phyloP scores from a whole-genome alignment of 2,113 vertebrate genomes.

The Mesitornis unicolor region DNA sequence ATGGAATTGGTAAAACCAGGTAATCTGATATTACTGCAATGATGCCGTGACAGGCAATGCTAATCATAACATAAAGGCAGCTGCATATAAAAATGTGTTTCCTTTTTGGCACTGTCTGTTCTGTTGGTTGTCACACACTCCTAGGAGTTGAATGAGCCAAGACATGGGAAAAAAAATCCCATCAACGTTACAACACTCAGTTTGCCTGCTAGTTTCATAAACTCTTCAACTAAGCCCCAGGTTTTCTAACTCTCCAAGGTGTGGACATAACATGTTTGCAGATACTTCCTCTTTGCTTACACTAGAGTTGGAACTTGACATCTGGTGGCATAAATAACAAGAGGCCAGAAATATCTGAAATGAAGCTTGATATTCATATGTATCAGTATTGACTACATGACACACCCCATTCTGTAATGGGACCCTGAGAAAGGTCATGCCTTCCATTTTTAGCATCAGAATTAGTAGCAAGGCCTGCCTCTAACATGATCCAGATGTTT shows the following conservation, averaged over 20 bases:
- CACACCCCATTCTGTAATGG: background rate
- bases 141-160: background rate
- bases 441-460: background rate
- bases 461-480: background rate
- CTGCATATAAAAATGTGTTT: background rate
- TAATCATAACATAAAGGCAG: background rate
- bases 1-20: background rate
- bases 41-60: background rate
- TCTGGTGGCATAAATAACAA: background rate
- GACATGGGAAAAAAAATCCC: background rate
- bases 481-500: background rate
- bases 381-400: background rate
- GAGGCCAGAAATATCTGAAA: background rate
- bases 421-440: background rate
- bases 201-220: background rate
- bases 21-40: background rate
- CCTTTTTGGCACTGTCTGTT: background rate
- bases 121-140: background rate
- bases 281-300: background rate
- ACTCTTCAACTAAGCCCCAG: background rate
- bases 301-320: background rate
- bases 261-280: background rate
- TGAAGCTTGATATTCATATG: background rate
- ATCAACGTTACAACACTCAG: background rate
- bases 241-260: background rate